Base-by-base conservation (phyloP, 2,888 invertebrate genomes). In the Desoria tigrina region DNA sequence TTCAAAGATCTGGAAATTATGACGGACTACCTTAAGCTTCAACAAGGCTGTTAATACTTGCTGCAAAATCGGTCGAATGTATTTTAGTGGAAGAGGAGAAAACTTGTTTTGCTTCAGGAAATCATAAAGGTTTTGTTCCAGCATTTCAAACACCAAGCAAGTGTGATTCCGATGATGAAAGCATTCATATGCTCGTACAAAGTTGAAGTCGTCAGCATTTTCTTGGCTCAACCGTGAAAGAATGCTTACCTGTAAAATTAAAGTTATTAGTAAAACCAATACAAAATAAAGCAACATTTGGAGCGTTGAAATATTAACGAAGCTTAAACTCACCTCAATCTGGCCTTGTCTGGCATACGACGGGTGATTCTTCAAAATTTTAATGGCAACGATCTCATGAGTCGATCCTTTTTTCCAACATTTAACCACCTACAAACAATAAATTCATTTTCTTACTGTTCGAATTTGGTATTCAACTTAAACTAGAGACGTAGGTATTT, bases 41-140 rank as follows among this genome's bases (percentile, higher is more conserved):
- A 87, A 82, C 78, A 90, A 83, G 68, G 90, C 89, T 65, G 88
- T 88, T 77, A 90, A 82, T 77, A 99, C 99, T 86, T 99, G 99
- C 83, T 99, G 97, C 78, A 99, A 86, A 78, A 99, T 97, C 65
- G 99, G 99, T 80, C 99, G 86, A 82, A 99, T 99, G 82, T 93
- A 97, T 81, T 96, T 97, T 76, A 99, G 86, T 63, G 99, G 97
- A 79, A 99, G 84, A 73, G 99, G 99, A 79, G 94, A 94, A 84
- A 99, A 99, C 84, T 99, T 99, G 84, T 99, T 98, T 83, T 97
- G 96, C 82, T 99, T 99, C 77, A 99, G 88, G 83, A 98, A 99
- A 85, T 99, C 99, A 83, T 99, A 99, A 76, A 99, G 86, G 83
- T 99, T 99, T 85, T 99, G 99, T 81, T 99, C 99, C 78, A 99